Base-by-base conservation (phyloP, 2,888 invertebrate species). In the Cephus pygmeus region DNA sequence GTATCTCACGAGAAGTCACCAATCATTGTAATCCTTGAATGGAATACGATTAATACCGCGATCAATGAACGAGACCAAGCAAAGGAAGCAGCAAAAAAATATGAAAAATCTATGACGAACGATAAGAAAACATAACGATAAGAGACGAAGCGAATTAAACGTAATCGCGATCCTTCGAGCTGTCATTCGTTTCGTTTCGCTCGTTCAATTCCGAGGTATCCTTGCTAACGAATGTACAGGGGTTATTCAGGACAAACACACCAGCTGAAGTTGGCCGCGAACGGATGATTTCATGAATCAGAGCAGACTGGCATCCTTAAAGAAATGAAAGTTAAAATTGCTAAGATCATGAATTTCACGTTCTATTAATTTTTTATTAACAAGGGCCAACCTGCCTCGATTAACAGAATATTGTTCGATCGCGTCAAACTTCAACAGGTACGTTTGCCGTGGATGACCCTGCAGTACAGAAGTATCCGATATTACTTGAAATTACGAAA, bases 1-100 rank as follows among this genome's bases (percentile, higher is more conserved):
- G 81, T 86, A 86, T 86, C 86, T 87, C 85, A 88, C 83, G 88
- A 88, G 83, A 87, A 89, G 88, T 88, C 89, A 89, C 88, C 88
- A 88, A 88, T 88, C 85, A 87, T 88, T 88, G 85, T 87, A 86
- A 87, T 86, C 83, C 80, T 83, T 84, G 78, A 86, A 84, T 23
- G 56, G 56, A 56, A 56, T 23, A 23, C 56, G 56, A 56, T 23
- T 56, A 56, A 23, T 56, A 56, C 23, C 23, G 56, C 56, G 23
- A 23, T 56, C 23, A 23, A 56, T 9, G 56, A 56, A 56, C 40
- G 40, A 56, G 40, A 23, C 23, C 9, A 56, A 23, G 23, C 15
- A 9, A 23, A 9, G 56, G 1, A 56, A 56, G 23, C 15, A 56
- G 23, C 23, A 23, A 56, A 23, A 23, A 23, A 9, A 23, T 23